A percentile compares a stretch with the other conserved stretches of the same genome.
phyloP scores from a whole-genome alignment of 30 jellyfish, hydroid and myxozoan genomes.

The Aurelia aurita region DNA sequence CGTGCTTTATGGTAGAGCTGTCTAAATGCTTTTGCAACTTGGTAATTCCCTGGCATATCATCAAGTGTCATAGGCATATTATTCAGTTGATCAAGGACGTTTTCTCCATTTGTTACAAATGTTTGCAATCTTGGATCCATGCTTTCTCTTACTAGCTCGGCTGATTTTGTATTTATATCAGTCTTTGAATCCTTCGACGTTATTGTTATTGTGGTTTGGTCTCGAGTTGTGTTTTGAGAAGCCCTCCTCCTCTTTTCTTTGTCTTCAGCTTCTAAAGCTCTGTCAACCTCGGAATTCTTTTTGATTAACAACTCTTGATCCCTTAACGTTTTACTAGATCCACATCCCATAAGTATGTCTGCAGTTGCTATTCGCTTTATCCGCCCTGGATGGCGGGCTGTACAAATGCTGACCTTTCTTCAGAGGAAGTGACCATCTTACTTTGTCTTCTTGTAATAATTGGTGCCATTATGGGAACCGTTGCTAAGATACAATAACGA shows the following conservation, averaged over 20 bases:
- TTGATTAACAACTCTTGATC: neutral
- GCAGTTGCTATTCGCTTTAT: no score
- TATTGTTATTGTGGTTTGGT: no score
- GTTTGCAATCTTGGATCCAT: neutral
- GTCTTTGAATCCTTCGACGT: no score
- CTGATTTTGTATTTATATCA: neutral
- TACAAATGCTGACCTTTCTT: no score
- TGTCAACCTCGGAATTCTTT: neutral
- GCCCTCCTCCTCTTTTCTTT: no score
- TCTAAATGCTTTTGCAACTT: slow-evolving; percentile 23
- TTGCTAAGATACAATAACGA: no score
- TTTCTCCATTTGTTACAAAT: slow-evolving; percentile 29
- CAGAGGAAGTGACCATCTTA: no score
- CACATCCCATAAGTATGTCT: slow-evolving; percentile 43
- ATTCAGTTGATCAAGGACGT: slow-evolving; percentile 30
- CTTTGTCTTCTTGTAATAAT: no score
- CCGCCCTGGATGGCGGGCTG: no score
- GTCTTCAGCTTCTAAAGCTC: neutral
- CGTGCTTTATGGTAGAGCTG: slow-evolving; percentile 60
- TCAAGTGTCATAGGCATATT: slow-evolving; percentile 39
- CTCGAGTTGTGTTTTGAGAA: no score
- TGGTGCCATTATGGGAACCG: no score
- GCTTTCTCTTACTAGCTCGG: neutral
- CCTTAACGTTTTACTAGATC: neutral
- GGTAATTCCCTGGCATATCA: slow-evolving; percentile 34